phyloP scores from a whole-genome alignment of 2,113 vertebrate species.

The Puntigrus tetrazona region DNA sequence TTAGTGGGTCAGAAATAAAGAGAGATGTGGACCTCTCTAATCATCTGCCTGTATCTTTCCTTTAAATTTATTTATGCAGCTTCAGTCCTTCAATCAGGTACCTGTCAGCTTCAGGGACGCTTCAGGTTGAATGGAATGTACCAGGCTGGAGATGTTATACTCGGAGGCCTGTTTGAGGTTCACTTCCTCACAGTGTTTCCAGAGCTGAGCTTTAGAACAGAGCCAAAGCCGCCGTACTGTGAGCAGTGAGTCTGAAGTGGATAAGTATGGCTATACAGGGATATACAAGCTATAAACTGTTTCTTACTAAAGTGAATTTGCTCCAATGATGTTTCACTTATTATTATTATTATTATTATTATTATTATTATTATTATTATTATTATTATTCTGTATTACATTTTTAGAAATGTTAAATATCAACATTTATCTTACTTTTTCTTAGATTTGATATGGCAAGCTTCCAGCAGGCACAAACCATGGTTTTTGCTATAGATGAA shows the following conservation, averaged over 20 bases:
- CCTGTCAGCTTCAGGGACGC: not conserved
- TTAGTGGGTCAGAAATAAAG: not conserved
- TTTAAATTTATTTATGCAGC: not conserved
- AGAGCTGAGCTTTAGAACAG: constrained; percentile 6
- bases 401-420: not conserved
- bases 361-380: not conserved
- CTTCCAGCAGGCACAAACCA: constrained; percentile 59
- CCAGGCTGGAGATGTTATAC: constrained; percentile 13
- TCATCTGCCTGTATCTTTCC: constrained; percentile 7
- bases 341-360: not conserved
- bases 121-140: constrained; percentile 20
- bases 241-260: constrained; percentile 28
- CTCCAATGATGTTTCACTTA: not conserved
- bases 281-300: constrained; percentile 34
- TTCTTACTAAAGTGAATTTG: not conserved
- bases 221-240: constrained; percentile 10
- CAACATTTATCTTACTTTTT: not conserved
- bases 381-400: not conserved
- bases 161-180: constrained; percentile 24
- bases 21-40: constrained; percentile 12
- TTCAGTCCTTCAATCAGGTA: not conserved
- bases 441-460: constrained; percentile 37
- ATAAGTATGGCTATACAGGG: not conserved
- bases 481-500: constrained; percentile 64
- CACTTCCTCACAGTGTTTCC: constrained; percentile 15